Evolutionary conservation across 2,113 vertebrate genomes (phyloP).

Genomic region (Amblyornis subalaris): DNA sequence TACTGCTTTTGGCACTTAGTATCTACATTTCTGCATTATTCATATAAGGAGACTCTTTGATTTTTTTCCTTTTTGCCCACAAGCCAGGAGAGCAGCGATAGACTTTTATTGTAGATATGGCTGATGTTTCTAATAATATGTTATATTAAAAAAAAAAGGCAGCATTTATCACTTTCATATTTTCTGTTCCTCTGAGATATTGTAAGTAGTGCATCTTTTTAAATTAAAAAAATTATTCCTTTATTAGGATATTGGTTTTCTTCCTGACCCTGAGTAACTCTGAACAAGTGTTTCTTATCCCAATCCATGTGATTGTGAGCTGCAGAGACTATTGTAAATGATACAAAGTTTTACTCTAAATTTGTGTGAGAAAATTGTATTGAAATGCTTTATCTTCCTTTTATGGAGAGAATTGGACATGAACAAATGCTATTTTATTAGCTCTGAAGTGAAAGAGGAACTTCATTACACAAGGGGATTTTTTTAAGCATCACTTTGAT

Average conservation of each 20-base stretch:
- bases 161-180: not conserved
- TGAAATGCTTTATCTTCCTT: not conserved
- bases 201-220: not conserved
- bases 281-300: not conserved
- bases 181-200: not conserved
- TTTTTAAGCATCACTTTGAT: not conserved
- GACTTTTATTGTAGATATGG: not conserved
- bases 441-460: conserved; percentile 46
- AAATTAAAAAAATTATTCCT: not conserved
- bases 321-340: not conserved
- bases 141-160: not conserved
- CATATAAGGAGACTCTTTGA: not conserved
- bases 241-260: not conserved
- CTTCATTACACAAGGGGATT: not conserved
- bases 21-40: conserved; percentile 25
- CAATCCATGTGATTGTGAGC: not conserved
- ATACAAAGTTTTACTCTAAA: not conserved
- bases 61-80: not conserved
- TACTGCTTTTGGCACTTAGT: not conserved
- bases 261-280: not conserved
- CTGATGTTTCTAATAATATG: not conserved
- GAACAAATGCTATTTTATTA: not conserved
- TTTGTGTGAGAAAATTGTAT: not conserved
- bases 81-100: not conserved
- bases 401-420: not conserved